A percentile compares a stretch with the other conserved stretches of the same genome.
Evolutionary conservation across 2,888 invertebrate species (phyloP).

Genomic region (Erebia ligea): DNA sequence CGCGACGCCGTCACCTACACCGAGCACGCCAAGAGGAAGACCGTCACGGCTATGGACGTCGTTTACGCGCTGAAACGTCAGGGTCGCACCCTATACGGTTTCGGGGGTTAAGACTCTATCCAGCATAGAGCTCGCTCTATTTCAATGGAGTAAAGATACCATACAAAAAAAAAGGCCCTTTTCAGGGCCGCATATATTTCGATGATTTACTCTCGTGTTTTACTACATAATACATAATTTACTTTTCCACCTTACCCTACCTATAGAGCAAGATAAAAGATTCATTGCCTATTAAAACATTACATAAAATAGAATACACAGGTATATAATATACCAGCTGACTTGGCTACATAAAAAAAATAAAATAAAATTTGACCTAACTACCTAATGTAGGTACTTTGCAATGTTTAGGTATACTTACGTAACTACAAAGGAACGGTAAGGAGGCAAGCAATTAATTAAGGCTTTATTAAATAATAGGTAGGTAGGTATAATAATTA

Average conservation of each 20-base stretch:
- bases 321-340: too few relatives aligned
- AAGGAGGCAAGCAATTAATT: too few relatives aligned
- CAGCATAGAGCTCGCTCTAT: background rate
- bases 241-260: slow-evolving; percentile 30
- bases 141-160: background rate
- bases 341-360: too few relatives aligned
- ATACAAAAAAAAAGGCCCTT: background rate
- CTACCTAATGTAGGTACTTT: too few relatives aligned
- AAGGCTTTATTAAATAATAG: too few relatives aligned
- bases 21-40: slow-evolving; percentile 91
- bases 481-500: too few relatives aligned
- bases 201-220: background rate
- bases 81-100: slow-evolving; percentile 90
- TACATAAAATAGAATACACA: too few relatives aligned
- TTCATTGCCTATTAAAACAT: too few relatives aligned
- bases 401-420: too few relatives aligned
- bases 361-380: too few relatives aligned
- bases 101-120: slow-evolving; percentile 83
- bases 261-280: slow-evolving; percentile 7
- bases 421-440: too few relatives aligned
- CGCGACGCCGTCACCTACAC: slow-evolving; percentile 93
- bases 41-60: slow-evolving; percentile 94
- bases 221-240: too few relatives aligned
- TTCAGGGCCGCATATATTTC: slow-evolving; percentile 14
- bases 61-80: slow-evolving; percentile 92